Evolutionary conservation across 2,797 vertebrate species (phyloP).

Genomic region (Mus spretus): DNA sequence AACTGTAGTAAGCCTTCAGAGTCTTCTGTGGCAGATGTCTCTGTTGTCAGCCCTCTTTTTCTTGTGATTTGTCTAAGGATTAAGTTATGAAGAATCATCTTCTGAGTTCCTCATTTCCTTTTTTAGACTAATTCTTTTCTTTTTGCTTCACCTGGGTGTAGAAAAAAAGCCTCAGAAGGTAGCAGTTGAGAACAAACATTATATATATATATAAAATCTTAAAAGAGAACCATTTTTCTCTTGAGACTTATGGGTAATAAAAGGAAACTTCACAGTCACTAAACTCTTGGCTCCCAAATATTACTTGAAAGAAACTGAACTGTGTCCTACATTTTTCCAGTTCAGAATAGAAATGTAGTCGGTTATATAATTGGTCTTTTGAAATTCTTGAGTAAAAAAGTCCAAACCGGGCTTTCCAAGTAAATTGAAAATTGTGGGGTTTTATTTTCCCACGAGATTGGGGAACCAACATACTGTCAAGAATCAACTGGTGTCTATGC

Average conservation of each 20-base stretch:
- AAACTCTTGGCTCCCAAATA: not conserved
- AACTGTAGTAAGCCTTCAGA: not conserved
- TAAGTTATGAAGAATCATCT: constrained; percentile 48
- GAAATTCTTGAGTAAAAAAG: constrained; percentile 17
- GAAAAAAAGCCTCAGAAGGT: constrained; percentile 46
- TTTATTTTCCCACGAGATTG: not conserved
- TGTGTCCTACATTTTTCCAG: constrained; percentile 22
- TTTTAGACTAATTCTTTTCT: constrained; percentile 35
- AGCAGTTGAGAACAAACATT: not conserved
- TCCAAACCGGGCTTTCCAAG: not conserved
- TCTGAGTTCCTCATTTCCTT: constrained; percentile 12
- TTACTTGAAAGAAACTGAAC: constrained; percentile 49
- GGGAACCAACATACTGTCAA: not conserved
- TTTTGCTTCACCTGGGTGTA: constrained; percentile 19
- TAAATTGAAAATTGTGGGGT: not conserved
- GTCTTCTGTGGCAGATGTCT: not conserved
- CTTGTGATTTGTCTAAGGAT: constrained; percentile 56
- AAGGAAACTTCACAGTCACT: not conserved
- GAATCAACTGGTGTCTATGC: not conserved
- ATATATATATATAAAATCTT: not conserved
- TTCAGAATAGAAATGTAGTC: constrained; percentile 52
- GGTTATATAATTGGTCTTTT: constrained; percentile 43
- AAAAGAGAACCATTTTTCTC: constrained; percentile 59
- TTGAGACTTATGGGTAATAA: constrained; percentile 49
- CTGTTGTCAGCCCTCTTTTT: not conserved